phyloP scores from a whole-genome alignment of 2,797 vertebrate species.

The Zenarchopterus dispar region DNA sequence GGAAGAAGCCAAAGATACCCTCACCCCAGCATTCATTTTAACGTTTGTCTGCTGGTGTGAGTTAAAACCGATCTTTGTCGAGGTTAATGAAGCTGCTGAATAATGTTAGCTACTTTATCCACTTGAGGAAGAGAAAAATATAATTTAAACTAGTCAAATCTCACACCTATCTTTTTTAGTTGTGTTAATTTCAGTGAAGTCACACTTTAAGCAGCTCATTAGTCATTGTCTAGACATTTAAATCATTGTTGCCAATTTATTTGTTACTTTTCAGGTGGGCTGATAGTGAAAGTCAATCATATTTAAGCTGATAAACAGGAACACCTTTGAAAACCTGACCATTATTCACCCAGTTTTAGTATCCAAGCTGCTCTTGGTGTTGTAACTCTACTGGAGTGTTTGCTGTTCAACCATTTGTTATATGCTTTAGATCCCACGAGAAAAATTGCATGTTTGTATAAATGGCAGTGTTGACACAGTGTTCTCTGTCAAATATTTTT shows the following conservation, averaged over 20 bases:
- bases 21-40: slow-evolving; percentile 17
- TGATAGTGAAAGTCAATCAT: slow-evolving; percentile 4
- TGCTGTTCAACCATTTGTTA: neutral
- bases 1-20: neutral
- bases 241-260: neutral
- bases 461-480: neutral
- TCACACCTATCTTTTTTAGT: neutral
- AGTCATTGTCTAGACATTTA: slow-evolving; percentile 14
- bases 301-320: neutral
- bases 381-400: neutral
- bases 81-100: slow-evolving; percentile 18
- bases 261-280: slow-evolving; percentile 8
- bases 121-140: neutral
- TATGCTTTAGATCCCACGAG: neutral
- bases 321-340: neutral
- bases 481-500: slow-evolving; percentile 1
- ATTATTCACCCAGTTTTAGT: neutral
- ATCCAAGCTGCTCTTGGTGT: neutral
- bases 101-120: slow-evolving; percentile 2
- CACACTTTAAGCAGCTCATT: slow-evolving; percentile 12
- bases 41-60: slow-evolving; percentile 26
- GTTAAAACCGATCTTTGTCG: slow-evolving; percentile 19
- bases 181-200: slow-evolving; percentile 6
- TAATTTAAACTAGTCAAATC: neutral
- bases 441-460: neutral